Evolutionary conservation across 2,113 vertebrate genomes (phyloP), one percentile per base, ranked within the genome.

Genomic region (Rhineura floridana): DNA sequence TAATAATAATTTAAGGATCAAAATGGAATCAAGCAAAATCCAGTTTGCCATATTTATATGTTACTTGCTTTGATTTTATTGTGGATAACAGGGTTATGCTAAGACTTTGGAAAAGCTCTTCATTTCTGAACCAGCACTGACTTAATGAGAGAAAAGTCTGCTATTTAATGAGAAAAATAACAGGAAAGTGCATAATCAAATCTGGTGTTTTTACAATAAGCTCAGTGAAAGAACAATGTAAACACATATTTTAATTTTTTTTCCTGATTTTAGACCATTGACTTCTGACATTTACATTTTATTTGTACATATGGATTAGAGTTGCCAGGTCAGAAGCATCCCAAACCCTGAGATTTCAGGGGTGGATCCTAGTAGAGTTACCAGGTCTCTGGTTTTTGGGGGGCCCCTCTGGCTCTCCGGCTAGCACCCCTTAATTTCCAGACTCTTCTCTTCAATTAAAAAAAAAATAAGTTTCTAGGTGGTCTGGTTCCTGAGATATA

Each of bases 171-270:
- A 62, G 69, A 44, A 46, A 82, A 82, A 75, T 36, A 75, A 73
- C 69, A 82, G 69, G 79, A 46, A 81, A 75, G 50, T 80, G 42
- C 42, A 81, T 73, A 78, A 81, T 81, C n/a, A 87, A 81, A 87
- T 87, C 86, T 87, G 67, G 42, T 33, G 28, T 52, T 81, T 87
- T 87, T 73, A 81, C 33, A 17, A 63, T 10, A 78, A 81, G 86
- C 50, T 39, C 28, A 83, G 59, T 81, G 50, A 72, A 81, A 59
- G 10, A 46, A 10, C 50, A 72, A 72, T 55, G 9, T 39, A 52
- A 87, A 39, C 42, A 75, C 30, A 28, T 6, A 50, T 75, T 82
- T 65, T 11, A 83, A 83, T 87, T 36, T n/a, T 50, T 36, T 70
- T 81, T 46, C n/a, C 78, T 50, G 33, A 42, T 30, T 23, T 10